Evolutionary conservation across 92 coral and sea anemone genomes (phyloP).

Genomic region (Actinostola sp.): DNA sequence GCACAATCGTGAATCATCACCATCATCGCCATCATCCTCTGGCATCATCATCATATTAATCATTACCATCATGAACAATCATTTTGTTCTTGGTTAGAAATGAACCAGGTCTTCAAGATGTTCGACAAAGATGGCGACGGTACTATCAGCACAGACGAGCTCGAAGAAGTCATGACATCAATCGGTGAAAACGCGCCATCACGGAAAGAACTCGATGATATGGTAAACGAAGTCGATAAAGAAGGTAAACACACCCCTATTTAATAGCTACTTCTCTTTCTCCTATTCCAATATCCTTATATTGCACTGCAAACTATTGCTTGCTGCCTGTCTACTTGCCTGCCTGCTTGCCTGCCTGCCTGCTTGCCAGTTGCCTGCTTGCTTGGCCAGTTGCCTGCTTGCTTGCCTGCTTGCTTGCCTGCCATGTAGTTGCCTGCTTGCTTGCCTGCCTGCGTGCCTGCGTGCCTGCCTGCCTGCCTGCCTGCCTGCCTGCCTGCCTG

Average conservation of each 20-base stretch:
- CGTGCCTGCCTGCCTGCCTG: too few relatives aligned
- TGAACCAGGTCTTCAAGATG: conserved; percentile 73
- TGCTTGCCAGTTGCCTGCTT: neutral
- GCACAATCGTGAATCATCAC: neutral
- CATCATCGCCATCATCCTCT: neutral
- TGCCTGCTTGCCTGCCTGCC: too few relatives aligned
- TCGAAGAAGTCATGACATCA: conserved; percentile 69
- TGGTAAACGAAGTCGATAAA: conserved; percentile 76
- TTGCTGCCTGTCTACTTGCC: too few relatives aligned
- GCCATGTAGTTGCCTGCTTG: too few relatives aligned
- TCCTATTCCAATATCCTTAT: too few relatives aligned
- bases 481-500: neutral
- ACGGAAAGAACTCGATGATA: conserved; percentile 63
- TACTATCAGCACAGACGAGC: conserved; percentile 67
- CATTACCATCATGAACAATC: neutral
- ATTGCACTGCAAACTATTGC: too few relatives aligned
- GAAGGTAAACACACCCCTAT: conserved; percentile 74
- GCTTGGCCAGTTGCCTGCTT: too few relatives aligned
- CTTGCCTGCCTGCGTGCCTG: too few relatives aligned
- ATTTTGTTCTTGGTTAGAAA: conserved; percentile 11
- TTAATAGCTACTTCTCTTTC: too few relatives aligned
- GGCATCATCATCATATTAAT: neutral
- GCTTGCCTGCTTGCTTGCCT: too few relatives aligned
- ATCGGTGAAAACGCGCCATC: conserved; percentile 73
- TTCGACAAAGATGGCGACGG: conserved; percentile 84